Evolutionary conservation across 2,113 vertebrate genomes (phyloP).

Genomic region (Cyphomyrus plagiostoma): DNA sequence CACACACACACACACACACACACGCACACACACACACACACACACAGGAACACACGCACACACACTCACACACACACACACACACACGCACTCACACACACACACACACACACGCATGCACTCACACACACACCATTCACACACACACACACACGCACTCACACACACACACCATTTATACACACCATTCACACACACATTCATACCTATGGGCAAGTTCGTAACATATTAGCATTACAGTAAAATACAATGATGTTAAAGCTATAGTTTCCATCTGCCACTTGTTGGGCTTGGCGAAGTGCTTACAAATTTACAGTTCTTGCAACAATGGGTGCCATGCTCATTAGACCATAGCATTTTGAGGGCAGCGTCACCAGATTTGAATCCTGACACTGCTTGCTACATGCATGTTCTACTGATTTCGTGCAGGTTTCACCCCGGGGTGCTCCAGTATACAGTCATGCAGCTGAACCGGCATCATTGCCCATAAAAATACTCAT

Average conservation of each 20-base stretch:
- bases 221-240: neutral
- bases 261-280: neutral
- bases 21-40: too few relatives aligned
- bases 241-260: neutral
- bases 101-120: too few relatives aligned
- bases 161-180: too few relatives aligned
- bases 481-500: neutral
- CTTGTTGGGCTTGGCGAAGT: neutral
- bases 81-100: too few relatives aligned
- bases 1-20: too few relatives aligned
- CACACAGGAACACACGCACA: too few relatives aligned
- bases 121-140: too few relatives aligned
- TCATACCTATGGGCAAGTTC: neutral
- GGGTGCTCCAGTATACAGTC: neutral
- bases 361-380: neutral
- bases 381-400: neutral
- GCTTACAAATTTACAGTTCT: neutral
- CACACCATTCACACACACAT: neutral
- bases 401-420: neutral
- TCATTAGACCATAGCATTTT: neutral
- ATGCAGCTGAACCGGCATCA: neutral
- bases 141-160: too few relatives aligned
- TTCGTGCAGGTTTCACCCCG: neutral
- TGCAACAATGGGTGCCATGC: too few relatives aligned
- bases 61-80: too few relatives aligned